Conservation (phyloP, 2,888 invertebrate species). For the Eristalis pertinax region DNA sequence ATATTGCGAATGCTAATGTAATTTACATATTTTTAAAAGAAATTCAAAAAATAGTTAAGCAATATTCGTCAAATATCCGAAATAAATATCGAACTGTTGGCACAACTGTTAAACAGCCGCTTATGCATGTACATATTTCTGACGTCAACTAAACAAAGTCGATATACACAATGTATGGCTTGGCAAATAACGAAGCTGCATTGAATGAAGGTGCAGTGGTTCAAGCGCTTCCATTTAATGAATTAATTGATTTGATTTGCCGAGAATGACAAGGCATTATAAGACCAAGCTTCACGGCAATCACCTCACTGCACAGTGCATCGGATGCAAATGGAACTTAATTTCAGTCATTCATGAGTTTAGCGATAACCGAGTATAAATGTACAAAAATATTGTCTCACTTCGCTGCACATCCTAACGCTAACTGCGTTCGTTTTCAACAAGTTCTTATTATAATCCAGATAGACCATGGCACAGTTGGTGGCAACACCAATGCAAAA, state of each 20-base stretch:
- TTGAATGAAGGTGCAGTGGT: neutral
- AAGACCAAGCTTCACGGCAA: too few relatives aligned
- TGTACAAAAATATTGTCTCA: neutral
- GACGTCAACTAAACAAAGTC: too few relatives aligned
- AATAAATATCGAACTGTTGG: too few relatives aligned
- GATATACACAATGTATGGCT: neutral
- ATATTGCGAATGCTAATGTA: too few relatives aligned
- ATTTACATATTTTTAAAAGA: too few relatives aligned
- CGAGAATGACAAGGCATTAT: neutral
- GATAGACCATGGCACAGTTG: neutral
- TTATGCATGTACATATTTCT: too few relatives aligned
- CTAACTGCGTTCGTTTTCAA: neutral
- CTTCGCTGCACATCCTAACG: neutral
- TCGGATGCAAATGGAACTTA: neutral
- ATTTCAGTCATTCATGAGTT: neutral
- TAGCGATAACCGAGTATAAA: neutral
- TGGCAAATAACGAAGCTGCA: neutral
- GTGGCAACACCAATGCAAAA: neutral
- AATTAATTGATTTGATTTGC: neutral
- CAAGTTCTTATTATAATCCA: neutral
- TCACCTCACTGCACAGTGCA: neutral
- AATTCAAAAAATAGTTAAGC: too few relatives aligned
- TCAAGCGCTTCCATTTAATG: neutral
- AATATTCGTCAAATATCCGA: too few relatives aligned
- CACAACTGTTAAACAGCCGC: too few relatives aligned